Percentiles rank a stretch among this genome's conserved stretches.
Evolutionary conservation across 2,797 vertebrate genomes (phyloP).

Genomic region (Valencia hispanica): DNA sequence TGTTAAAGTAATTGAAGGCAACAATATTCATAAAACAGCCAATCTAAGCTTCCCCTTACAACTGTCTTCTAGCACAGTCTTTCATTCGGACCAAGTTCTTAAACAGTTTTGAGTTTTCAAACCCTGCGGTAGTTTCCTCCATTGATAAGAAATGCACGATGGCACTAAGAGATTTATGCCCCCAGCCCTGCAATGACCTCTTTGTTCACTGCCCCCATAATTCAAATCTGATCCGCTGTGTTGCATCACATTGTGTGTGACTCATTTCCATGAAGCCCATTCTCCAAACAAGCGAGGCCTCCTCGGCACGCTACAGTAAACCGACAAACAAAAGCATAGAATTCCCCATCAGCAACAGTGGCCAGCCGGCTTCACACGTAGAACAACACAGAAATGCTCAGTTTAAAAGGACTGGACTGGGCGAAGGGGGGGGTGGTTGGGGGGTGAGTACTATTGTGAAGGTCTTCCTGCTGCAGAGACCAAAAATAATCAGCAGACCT

Average conservation of each 20-base stretch:
- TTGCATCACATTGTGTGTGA: slow-evolving; percentile 77
- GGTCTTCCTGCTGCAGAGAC: slow-evolving; percentile 78
- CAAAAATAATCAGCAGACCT: slow-evolving; percentile 78
- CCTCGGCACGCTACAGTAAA: slow-evolving; percentile 36
- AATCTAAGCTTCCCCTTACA: slow-evolving; percentile 50
- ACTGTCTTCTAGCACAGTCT: slow-evolving; percentile 51
- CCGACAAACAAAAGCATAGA: slow-evolving; percentile 44
- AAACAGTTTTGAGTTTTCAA: slow-evolving; percentile 62
- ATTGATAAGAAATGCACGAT: slow-evolving; percentile 69
- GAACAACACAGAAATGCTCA: slow-evolving; percentile 29
- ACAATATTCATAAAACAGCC: slow-evolving; percentile 23
- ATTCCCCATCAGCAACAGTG: slow-evolving; percentile 53
- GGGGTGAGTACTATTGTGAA: slow-evolving; percentile 73
- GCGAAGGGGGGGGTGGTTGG: slow-evolving; percentile 12
- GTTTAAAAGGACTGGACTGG: slow-evolving; percentile 59
- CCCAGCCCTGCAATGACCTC: slow-evolving; percentile 76
- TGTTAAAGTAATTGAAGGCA: slow-evolving; percentile 17
- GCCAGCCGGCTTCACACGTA: slow-evolving; percentile 44
- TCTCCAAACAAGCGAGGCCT: slow-evolving; percentile 64
- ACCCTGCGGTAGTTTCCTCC: slow-evolving; percentile 54
- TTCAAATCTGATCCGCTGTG: slow-evolving; percentile 76
- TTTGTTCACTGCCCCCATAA: slow-evolving; percentile 78
- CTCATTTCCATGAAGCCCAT: slow-evolving; percentile 69
- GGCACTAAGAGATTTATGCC: slow-evolving; percentile 68
- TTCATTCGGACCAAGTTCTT: slow-evolving; percentile 34